Evolutionary conservation across 2,888 invertebrate genomes (phyloP), one percentile per base, ranked within the genome.

Genomic region (Drosophila birchii): DNA sequence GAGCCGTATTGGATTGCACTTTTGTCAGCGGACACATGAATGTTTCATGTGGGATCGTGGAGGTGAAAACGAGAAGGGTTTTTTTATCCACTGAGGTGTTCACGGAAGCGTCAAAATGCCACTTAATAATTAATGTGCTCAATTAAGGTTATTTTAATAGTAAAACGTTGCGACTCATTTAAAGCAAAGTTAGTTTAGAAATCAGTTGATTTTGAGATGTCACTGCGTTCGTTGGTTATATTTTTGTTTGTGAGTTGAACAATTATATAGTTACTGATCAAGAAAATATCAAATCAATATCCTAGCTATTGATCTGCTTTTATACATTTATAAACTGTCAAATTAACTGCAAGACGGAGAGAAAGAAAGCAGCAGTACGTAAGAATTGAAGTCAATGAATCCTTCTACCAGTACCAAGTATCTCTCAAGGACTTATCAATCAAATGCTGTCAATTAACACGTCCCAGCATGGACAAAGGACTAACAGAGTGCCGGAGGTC

Each of bases 61-160:
- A 26, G 32, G 12, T 12, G 26, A 29, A 29, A 29, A 0, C 8
- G 29, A 29, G 29, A 29, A 29, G 5, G 5, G 20, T 54, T 2
- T 20, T 47, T 71, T n/a, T 57, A 26, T 29, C 20, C n/a, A 16
- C 11, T 23, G 29, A 53, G 53, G 43, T 71, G 49, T 71, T 51
- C 26, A 45, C 26, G 36, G 32, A 29, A 39, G 57, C 53, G 54
- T 66, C 71, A 58, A 72, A 49, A 49, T 38, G 49, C 23, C 57
- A 29, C 61, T 38, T 57, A 53, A n/a, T 41, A 41, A 57, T 54
- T 55, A 60, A 64, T 64, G 55, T 23, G 58, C 45, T 75, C 71
- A 69, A 81, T 74, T 80, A 75, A 59, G 77, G 78, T 67, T 67
- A 74, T 78, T 84, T 86, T 81, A 80, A 86, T 84, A 84, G 74